These are phyloP conservation scores for Streblospio benedicti DNA, from an alignment of 1,140 invertebrate species.

Conservation along the genomic window DNA sequence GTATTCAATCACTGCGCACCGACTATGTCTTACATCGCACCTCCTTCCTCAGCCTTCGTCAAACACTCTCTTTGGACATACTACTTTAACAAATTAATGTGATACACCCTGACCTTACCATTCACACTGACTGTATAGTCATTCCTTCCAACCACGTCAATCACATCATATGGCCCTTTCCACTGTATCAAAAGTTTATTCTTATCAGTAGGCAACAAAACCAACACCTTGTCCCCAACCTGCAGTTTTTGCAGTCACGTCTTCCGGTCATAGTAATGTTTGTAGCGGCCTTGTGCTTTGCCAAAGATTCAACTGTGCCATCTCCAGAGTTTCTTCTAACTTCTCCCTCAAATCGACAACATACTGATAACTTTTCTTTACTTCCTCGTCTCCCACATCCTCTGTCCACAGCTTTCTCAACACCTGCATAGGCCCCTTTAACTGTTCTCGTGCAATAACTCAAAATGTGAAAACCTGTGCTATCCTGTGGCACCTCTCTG, in stretches of 20 bases:
- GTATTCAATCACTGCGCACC: not conserved
- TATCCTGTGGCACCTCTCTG: conserved; percentile 11
- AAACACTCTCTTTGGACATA: not conserved
- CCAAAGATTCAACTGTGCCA: too few relatives aligned
- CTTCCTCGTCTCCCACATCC: conserved; percentile 12
- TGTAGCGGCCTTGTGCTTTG: conserved; percentile 7
- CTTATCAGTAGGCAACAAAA: not conserved
- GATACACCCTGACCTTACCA: not conserved
- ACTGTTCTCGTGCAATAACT: conserved; percentile 29
- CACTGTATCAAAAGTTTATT: not conserved
- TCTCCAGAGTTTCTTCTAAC: conserved; percentile 11
- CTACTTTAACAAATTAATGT: not conserved
- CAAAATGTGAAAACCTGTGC: conserved; percentile 28
- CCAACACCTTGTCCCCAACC: not conserved
- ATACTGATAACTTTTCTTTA: conserved; percentile 18
- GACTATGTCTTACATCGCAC: not conserved
- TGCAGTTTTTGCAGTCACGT: not conserved
- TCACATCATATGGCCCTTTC: not conserved
- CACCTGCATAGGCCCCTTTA: conserved; percentile 24
- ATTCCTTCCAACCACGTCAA: not conserved
- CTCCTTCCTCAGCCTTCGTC: not conserved
- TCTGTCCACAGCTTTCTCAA: conserved; percentile 18
- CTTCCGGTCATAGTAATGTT: conserved; percentile 12
- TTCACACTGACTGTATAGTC: not conserved
- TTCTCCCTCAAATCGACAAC: conserved; percentile 18